Conservation (phyloP, 2,888 invertebrate species). For the Orgyia antiqua region DNA sequence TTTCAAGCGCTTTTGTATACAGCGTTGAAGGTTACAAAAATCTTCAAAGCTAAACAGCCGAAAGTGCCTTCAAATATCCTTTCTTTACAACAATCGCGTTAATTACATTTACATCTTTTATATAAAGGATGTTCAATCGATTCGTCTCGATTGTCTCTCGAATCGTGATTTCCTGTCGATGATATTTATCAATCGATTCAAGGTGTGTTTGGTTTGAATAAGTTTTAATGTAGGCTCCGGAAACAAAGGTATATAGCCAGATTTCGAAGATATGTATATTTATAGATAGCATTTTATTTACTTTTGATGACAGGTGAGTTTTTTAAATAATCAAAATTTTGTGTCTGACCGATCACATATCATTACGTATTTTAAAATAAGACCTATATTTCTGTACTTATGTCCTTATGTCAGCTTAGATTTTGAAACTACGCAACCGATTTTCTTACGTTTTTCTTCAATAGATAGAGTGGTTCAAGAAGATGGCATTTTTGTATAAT, state of each 20-base stretch:
- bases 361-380: no score
- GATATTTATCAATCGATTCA: constrained; percentile 32
- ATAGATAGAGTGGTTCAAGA: no score
- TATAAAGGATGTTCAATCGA: constrained; percentile 43
- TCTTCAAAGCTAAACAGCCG: constrained; percentile 22
- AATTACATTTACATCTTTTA: constrained; percentile 34
- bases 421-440: no score
- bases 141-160: constrained; percentile 44
- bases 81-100: constrained; percentile 31
- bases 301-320: no score
- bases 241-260: constrained; percentile 20
- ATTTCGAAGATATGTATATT: not conserved
- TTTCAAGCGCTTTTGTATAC: no score
- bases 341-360: no score
- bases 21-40: no score
- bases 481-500: no score
- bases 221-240: constrained; percentile 22
- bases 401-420: no score
- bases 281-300: not conserved
- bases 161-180: constrained; percentile 50
- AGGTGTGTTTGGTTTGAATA: constrained; percentile 33
- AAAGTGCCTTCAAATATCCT: constrained; percentile 17
- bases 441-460: no score
- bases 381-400: no score
- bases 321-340: no score